Evolutionary conservation across 30 jellyfish, hydroid and myxozoan genomes (phyloP).

Genomic region (Phacellophora camtschatica): DNA sequence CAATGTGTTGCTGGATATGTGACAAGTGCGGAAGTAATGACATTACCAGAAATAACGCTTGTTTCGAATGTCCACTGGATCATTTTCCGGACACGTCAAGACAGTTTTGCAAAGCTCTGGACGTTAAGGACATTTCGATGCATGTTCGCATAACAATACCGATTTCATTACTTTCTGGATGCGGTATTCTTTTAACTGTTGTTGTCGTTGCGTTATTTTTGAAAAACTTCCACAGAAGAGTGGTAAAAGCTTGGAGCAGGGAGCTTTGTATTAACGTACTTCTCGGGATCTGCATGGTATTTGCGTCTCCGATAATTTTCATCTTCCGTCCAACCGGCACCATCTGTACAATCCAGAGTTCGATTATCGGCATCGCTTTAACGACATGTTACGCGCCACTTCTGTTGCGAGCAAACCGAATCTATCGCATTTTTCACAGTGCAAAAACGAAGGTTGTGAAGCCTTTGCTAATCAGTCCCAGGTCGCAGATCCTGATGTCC

Average conservation of each 20-base stretch:
- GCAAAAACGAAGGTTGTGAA: constrained; percentile 68
- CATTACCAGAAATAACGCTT: constrained; percentile 60
- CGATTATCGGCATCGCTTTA: constrained; percentile 60
- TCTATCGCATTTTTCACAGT: constrained; percentile 77
- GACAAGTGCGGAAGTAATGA: constrained; percentile 48
- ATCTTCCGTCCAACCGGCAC: constrained; percentile 60
- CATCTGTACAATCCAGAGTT: constrained; percentile 65
- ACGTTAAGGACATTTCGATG: not conserved
- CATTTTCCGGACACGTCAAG: constrained; percentile 47
- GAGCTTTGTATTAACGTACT: constrained; percentile 79
- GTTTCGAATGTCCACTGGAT: constrained; percentile 51
- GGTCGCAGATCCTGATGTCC: constrained; percentile 75
- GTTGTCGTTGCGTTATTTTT: constrained; percentile 68
- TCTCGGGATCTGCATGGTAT: constrained; percentile 62
- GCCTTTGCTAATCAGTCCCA: constrained; percentile 79
- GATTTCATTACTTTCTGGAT: not conserved
- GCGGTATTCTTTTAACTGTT: constrained; percentile 59
- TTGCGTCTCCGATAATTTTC: constrained; percentile 64
- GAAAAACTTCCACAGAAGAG: constrained; percentile 51
- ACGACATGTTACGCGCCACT: constrained; percentile 87
- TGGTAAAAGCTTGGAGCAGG: constrained; percentile 84
- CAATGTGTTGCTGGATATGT: constrained; percentile 87
- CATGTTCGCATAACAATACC: not conserved
- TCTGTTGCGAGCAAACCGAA: constrained; percentile 72
- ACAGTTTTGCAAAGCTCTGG: constrained; percentile 35